Evolutionary conservation across 2,888 invertebrate genomes (phyloP).

Genomic region (Caenorhabditis imperialis): DNA sequence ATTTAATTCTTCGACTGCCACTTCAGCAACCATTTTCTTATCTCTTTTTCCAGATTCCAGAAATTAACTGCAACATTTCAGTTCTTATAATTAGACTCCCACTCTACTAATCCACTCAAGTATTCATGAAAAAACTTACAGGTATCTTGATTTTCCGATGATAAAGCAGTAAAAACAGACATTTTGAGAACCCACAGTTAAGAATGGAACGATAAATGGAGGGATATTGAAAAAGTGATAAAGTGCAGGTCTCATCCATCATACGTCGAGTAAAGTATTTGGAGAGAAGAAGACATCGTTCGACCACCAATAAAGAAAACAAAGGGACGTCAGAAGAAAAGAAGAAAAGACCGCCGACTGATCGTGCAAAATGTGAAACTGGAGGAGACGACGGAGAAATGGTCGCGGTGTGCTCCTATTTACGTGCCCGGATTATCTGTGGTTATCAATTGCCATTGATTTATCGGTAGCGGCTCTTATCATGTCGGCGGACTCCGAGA

Average conservation of each 20-base stretch:
- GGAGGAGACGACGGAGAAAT: not conserved
- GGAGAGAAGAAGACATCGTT: not conserved
- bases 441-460: slow-evolving; percentile 34
- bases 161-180: slow-evolving; percentile 5
- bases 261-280: not conserved
- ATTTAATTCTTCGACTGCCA: no score
- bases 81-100: no score
- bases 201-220: slow-evolving; percentile 1
- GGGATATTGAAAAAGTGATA: no score
- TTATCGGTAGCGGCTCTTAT: slow-evolving; percentile 41
- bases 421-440: slow-evolving; percentile 11
- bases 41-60: no score
- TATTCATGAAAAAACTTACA: slow-evolving; percentile 20
- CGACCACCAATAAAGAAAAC: not conserved
- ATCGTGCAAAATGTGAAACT: slow-evolving; percentile 19
- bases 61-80: no score
- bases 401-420: slow-evolving; percentile 4
- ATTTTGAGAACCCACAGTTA: slow-evolving; percentile 2
- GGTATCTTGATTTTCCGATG: slow-evolving; percentile 8
- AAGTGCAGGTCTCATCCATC: no score
- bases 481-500: not conserved
- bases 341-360: slow-evolving; percentile 25
- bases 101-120: no score
- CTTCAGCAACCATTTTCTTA: no score
- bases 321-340: slow-evolving; percentile 1